These are phyloP conservation scores for Grammomys dolichurus DNA, from an alignment of 2,113 vertebrate genomes.

Conservation along the genomic window DNA sequence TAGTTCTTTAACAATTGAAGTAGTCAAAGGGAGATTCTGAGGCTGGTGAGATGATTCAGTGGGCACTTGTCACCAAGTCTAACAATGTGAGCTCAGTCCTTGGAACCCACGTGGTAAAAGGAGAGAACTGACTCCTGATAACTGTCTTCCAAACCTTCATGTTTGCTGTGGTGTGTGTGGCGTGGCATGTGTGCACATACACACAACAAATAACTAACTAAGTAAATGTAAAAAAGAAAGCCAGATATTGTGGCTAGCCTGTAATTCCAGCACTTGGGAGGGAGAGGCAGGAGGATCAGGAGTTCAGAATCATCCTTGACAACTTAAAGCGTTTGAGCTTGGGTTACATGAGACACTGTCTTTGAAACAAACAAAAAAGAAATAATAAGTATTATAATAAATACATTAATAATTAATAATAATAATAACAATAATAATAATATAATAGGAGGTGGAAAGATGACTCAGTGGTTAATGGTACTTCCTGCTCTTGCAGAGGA, in stretches of 20 bases:
- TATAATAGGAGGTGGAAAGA: background rate
- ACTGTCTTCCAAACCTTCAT: background rate
- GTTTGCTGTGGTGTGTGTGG: background rate
- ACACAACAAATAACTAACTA: background rate
- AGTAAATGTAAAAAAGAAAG: background rate
- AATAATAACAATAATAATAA: no score
- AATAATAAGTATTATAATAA: no score
- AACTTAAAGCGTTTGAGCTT: background rate
- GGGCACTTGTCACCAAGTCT: background rate
- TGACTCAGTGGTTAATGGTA: background rate
- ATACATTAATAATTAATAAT: no score
- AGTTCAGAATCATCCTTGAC: background rate
- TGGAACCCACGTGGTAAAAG: background rate
- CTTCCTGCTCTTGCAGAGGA: background rate
- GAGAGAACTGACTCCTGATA: background rate
- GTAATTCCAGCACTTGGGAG: background rate
- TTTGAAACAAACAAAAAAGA: background rate
- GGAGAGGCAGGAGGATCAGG: background rate
- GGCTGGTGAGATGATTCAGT: background rate
- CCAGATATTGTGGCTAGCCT: background rate
- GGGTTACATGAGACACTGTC: background rate
- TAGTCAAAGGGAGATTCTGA: background rate
- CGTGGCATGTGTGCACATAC: background rate
- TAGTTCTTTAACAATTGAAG: background rate
- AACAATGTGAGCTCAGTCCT: background rate